Evolutionary conservation across 2,888 invertebrate species (phyloP), one percentile per base, ranked within the genome.

Genomic region (Phortica okadai): DNA sequence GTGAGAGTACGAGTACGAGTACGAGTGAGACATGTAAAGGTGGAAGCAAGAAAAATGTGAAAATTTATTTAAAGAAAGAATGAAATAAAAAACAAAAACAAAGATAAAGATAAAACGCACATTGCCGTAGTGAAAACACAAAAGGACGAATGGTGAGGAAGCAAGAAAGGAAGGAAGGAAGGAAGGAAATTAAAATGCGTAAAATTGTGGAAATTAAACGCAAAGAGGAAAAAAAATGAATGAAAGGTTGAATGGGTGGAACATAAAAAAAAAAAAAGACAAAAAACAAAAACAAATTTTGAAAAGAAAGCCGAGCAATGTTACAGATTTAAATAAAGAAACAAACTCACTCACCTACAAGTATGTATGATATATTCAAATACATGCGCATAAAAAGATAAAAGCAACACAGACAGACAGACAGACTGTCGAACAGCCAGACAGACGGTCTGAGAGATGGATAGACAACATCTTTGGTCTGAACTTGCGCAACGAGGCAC

Each of bases 191-290:
- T 33, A 70, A 59, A 21, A 42, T 77, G 44, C 62, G 54, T 42
- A 66, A 56, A 74, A 44, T 44, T 64, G 82, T 80, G 87, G 81
- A 78, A 82, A 88, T 88, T 88, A 88, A 87, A 83, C 82, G 77
- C 72, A 74, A 78, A 82, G 82, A 80, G 81, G 82, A 78, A 21
- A n/a, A n/a, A 11, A 70, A 50, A 11, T 10, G 33, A 50, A 50
- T 50, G 50, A 50, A 14, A 11, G 50, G 50, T 50, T 50, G 50
- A 50, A 11, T 50, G 50, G 82, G 77, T 80, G 82, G 78, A 21
- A n/a, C 4, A 11, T 21, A 50, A 11, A 25, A 33, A 33, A 33
- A 44, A 7, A 69, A 16, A 45, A 44, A 11, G 4, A 16, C 6
- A 44, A 1, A 50, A 50, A 11, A 14, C 8, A 14, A 11, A 14